Conservation (phyloP, 2,113 vertebrate genomes). For the Callopanchax toddi region DNA sequence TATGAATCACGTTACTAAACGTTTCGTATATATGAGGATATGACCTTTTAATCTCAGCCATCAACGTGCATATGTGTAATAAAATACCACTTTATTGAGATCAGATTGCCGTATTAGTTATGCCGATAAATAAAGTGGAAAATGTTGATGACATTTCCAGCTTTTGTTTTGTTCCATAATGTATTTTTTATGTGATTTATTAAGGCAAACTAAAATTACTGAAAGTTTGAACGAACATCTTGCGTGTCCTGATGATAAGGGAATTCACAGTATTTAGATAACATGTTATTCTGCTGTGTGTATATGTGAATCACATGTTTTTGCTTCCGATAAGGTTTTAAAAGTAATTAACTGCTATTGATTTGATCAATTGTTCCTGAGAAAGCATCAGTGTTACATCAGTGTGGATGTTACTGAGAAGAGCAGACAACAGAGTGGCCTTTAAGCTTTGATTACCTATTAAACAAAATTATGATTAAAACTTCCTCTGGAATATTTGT, state of each 20-base stretch:
- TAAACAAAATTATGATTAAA: neutral
- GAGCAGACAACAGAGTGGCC: neutral
- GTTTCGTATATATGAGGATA: too few species aligned
- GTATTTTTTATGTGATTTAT: fast-evolving
- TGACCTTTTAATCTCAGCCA: neutral
- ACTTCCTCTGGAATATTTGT: neutral
- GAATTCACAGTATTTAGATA: neutral
- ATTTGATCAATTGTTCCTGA: slow-evolving; percentile 1
- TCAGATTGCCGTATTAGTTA: neutral
- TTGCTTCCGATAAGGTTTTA: neutral
- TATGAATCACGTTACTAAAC: too few species aligned
- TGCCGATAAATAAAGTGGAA: slow-evolving; percentile 4
- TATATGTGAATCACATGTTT: slow-evolving; percentile 18
- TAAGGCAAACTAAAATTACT: neutral
- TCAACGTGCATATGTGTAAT: neutral
- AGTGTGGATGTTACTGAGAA: neutral
- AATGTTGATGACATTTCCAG: fast-evolving
- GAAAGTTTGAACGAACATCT: neutral
- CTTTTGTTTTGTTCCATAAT: fast-evolving
- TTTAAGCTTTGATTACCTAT: neutral
- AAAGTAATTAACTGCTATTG: neutral
- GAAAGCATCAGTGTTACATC: neutral
- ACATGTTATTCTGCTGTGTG: neutral
- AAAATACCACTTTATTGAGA: neutral
- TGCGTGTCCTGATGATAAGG: neutral